Evolutionary conservation across 2,888 invertebrate genomes (phyloP).

Genomic region (Ornithoptera priamus): DNA sequence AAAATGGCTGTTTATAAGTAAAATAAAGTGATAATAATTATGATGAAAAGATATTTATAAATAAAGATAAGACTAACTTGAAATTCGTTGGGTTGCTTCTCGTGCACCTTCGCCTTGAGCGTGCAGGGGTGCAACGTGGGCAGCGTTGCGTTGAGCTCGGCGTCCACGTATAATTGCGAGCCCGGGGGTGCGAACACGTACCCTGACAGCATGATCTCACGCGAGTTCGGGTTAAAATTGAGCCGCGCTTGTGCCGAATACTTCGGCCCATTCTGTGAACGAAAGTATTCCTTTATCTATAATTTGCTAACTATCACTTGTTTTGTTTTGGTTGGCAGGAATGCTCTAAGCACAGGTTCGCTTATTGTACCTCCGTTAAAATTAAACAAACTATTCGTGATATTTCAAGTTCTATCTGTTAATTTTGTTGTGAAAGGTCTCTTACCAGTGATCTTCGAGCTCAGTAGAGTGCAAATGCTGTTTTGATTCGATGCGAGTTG

Average conservation of each 20-base stretch:
- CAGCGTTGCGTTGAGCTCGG: slow-evolving; percentile 85
- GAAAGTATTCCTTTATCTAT: slow-evolving; percentile 11
- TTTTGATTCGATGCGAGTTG: no score
- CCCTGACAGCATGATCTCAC: slow-evolving; percentile 64
- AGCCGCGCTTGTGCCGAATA: slow-evolving; percentile 62
- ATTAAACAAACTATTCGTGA: no score
- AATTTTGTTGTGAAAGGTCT: no score
- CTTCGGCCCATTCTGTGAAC: slow-evolving; percentile 63
- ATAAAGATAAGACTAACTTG: slow-evolving; percentile 66
- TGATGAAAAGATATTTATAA: no score
- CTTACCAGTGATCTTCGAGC: no score
- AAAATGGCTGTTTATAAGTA: no score
- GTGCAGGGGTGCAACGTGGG: slow-evolving; percentile 87
- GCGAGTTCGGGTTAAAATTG: slow-evolving; percentile 69
- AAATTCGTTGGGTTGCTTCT: slow-evolving; percentile 84
- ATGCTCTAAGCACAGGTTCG: no score
- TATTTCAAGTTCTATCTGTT: no score
- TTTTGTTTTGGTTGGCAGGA: neutral
- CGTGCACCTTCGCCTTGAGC: slow-evolving; percentile 82
- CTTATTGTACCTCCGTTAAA: no score
- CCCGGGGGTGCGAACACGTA: slow-evolving; percentile 83
- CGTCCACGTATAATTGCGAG: slow-evolving; percentile 83
- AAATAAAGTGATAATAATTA: no score
- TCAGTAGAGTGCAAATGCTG: no score
- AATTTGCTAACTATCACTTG: neutral